Conservation (phyloP, 2,888 invertebrate species). For the Synanthedon myopaeformis region DNA sequence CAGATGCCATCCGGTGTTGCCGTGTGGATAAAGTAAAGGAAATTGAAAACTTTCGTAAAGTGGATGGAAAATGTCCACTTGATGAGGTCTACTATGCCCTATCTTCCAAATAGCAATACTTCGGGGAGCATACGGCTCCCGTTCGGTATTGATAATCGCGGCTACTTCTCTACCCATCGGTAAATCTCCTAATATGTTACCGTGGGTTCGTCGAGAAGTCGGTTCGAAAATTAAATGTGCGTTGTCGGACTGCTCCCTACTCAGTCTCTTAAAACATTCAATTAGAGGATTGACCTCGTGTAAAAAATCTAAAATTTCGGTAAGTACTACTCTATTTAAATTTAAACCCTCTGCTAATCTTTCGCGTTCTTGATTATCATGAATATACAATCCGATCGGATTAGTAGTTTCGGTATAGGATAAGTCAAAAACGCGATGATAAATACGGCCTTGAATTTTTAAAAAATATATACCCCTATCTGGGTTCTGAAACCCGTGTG, state of each 20-base stretch:
- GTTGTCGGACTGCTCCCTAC: background rate
- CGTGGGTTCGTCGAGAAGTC: constrained; percentile 5
- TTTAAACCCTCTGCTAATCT: background rate
- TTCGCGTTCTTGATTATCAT: background rate
- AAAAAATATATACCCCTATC: background rate
- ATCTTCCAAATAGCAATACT: constrained; percentile 3
- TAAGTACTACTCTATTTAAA: background rate
- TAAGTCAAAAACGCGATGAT: constrained; percentile 3
- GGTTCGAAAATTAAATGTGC: constrained; percentile 1
- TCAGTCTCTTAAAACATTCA: background rate
- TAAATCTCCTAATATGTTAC: constrained; percentile 5
- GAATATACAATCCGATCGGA: background rate
- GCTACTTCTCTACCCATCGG: constrained; percentile 4
- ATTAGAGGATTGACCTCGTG: background rate
- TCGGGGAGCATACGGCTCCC: constrained; percentile 1
- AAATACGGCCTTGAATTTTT: constrained; percentile 2
- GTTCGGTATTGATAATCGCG: constrained; percentile 6
- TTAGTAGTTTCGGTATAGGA: background rate
- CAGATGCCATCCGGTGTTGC: constrained; percentile 1
- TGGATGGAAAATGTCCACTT: constrained; percentile 4
- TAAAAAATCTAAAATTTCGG: background rate
- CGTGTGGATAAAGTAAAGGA: constrained; percentile 1
- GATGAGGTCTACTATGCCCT: constrained; percentile 4
- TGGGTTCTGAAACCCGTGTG: constrained; percentile 1
- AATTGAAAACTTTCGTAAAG: constrained; percentile 5